Percentiles rank a stretch among this genome's conserved stretches.
phyloP scores from a whole-genome alignment of 2,888 invertebrate species.

The Chrysotoxum bicinctum region DNA sequence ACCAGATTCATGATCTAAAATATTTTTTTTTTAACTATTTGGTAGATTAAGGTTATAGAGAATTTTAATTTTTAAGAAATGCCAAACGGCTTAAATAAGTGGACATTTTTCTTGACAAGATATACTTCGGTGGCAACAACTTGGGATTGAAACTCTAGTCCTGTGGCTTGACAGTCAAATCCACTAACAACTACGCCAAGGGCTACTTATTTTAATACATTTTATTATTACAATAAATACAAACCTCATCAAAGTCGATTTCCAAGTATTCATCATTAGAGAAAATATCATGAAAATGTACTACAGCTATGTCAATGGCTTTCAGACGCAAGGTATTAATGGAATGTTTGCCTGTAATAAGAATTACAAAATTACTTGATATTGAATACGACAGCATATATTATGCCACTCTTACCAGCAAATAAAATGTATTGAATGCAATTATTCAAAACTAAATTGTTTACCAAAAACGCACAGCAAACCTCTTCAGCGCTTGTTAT shows the following conservation, averaged over 20 bases:
- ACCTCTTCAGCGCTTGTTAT: conserved; percentile 74
- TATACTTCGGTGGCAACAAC: too few relatives aligned
- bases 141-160: too few relatives aligned
- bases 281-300: conserved; percentile 57
- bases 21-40: too few relatives aligned
- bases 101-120: too few relatives aligned
- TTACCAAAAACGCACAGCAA: conserved; percentile 74
- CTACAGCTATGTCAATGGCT: conserved; percentile 47
- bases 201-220: too few relatives aligned
- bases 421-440: conserved; percentile 75
- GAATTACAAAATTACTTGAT: neutral
- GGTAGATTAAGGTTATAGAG: too few relatives aligned
- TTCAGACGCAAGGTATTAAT: conserved; percentile 37
- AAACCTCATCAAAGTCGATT: conserved; percentile 65
- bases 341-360: conserved; percentile 61
- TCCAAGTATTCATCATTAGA: conserved; percentile 52
- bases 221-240: neutral
- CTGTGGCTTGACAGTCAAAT: too few relatives aligned
- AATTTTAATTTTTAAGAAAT: too few relatives aligned
- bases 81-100: too few relatives aligned
- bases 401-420: conserved; percentile 65
- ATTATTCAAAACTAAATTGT: conserved; percentile 74
- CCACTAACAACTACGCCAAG: too few relatives aligned
- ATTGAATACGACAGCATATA: too few relatives aligned
- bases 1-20: too few relatives aligned